Base-by-base conservation (phyloP, 30 jellyfish, hydroid and myxozoan genomes). In the Phacellophora camtschatica region DNA sequence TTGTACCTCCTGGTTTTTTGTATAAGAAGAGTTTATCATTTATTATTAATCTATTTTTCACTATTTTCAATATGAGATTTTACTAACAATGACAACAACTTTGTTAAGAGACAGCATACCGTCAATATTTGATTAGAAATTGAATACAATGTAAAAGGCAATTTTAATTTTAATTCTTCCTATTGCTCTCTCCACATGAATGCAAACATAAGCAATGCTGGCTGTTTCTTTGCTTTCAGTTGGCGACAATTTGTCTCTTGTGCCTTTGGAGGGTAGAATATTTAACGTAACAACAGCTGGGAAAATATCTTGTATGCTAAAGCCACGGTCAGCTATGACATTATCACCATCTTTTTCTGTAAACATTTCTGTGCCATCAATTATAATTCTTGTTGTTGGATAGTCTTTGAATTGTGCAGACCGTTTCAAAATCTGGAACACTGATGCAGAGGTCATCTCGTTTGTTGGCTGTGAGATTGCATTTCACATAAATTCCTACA, bases 241-340 rank as follows among this genome's bases (percentile, higher is more conserved):
- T 64, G 91, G 25, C 9, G 87, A 35, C 24, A 63, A 59, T 77
- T 79, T 75, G 22, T 27, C 25, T 16, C 89, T 18, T 31, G 79
- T 13, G 13, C 75, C 66, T 37, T 41, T 59, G 39, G 48, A 61
- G 16, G 91, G 91, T 15, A 88, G 91, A 35, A 65, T 79, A 30
- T 46, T 79, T n/a, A 61, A 62, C 13, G 77, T 63, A 10, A 65
- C 67, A 63, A 65, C 77, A 42, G 24, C 20, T 9, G 91, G 85
- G 13, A 82, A 39, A 28, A 33, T 56, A 69, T 50, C 69, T 30
- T 30, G 82, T 10, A 82, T 66, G 48, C 50, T 82, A 41, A 66
- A 82, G 46, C 94, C 94, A 66, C 43, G 86, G 73, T 68, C 90
- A 22, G 94, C 94, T 90, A 69, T 69, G 2, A 82, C 51, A 53